Evolutionary conservation across 1,140 invertebrate genomes (phyloP), one percentile per base, ranked within the genome.

Genomic region (Palaemon carinicauda): DNA sequence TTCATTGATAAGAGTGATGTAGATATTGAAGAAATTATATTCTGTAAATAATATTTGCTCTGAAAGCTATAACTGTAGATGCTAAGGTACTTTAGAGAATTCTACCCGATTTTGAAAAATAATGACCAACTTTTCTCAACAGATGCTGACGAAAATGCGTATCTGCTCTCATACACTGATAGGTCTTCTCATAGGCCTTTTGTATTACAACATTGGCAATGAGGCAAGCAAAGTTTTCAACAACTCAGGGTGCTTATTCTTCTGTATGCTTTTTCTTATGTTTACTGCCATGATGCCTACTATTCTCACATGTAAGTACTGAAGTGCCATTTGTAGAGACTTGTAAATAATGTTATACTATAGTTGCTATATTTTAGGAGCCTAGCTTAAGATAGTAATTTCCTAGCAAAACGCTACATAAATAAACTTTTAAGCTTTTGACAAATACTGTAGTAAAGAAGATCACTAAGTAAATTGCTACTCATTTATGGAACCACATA

Each of bases 201-300:
- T 98, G 90, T 99, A 98, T 91, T 97, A 96, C 90, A 95, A 96
- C 89, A 97, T 98, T 85, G 98, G 98, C 9, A 95, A 97, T 90
- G 96, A 98, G 89, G 97, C 97, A 15, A 95, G 95, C 51, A 97
- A 98, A 92, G 96, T 97, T 10, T 96, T 96, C 92, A 97, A 96
- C 91, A 99, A 99, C 91, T 95, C 96, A 27, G 97, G 97, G 21
- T 98, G 96, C 91, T 94, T 99, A 71, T 99, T 98, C 92, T 98
- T 98, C 91, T 97, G 96, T 86, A 95, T 98, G 82, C 94, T 99
- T 91, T 98, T 99, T 92, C 95, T 98, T 65, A 98, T 98, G 94
- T 99, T 98, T 90, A 97, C 97, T 41, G 96, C 97, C 10, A 96
- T 98, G 94, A 98, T 98, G 96, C 96, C 97, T 82, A 98, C 97